Evolutionary conservation across 2,797 vertebrate species (phyloP), one percentile per base, ranked within the genome.

Genomic region (Vireo griseus): DNA sequence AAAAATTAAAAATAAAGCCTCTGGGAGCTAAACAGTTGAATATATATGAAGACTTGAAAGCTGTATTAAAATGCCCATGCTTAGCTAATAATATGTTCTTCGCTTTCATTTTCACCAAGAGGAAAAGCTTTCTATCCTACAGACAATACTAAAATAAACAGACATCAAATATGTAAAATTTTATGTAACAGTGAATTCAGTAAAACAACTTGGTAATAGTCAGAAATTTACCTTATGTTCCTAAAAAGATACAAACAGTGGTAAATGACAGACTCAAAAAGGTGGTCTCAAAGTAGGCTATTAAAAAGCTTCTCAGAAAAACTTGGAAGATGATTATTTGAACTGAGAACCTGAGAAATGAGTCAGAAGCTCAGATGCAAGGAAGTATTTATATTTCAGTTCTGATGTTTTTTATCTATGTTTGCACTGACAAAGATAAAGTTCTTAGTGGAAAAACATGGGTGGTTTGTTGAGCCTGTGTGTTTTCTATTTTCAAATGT

Each of bases 351-450:
- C 37, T 73, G 44, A 87, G 28, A 90, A 67, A 4, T 1, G 1
- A 61, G 25, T 63, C 44, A 72, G 50, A 90, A 88, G 54, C 25
- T 62, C 47, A 86, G 74, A 91, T 0, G 4, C 18, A 73, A 68
- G 71, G 21, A 92, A 90, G 66, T 87, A 85, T 74, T 95, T 91
- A 35, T 78, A 35, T 78, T 92, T 29, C 17, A n/a, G 13, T 80
- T 91, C 29, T 76, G 35, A 68, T 54, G 11, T 47, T 86, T 86
- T 92, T 76, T 42, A 39, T 77, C 65, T 68, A 2, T 86, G 42
- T 90, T 96, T 72, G n/a, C 47, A 75, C 18, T 73, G 80, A 66
- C 50, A 80, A 86, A 91, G 75, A 92, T 66, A 45, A 94, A 92
- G 62, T 82, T 91, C 75, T 72, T 47, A 28, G 47, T 42, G 22